A percentile compares a stretch with the other conserved stretches of the same genome.
Evolutionary conservation across 2,113 vertebrate genomes (phyloP).

Genomic region (Esox niger): DNA sequence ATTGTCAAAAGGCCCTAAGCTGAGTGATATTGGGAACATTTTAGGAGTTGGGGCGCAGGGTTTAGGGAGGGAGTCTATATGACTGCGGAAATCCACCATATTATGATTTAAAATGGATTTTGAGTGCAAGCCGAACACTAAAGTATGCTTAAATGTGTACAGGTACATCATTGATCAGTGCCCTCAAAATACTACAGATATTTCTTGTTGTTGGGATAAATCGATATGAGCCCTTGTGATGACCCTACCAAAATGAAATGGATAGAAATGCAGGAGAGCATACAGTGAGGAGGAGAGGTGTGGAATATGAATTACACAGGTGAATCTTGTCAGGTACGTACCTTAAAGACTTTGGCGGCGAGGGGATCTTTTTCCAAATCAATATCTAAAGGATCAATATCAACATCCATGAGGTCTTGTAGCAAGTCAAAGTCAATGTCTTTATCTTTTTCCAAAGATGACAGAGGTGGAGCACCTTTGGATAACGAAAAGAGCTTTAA

Average conservation of each 20-base stretch:
- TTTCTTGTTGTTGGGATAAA: not conserved
- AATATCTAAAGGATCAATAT: constrained; percentile 99
- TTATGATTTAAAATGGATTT: not conserved
- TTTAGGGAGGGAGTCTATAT: not conserved
- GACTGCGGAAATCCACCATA: too few species aligned
- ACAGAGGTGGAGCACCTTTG: constrained; percentile 92
- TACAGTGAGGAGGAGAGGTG: not conserved
- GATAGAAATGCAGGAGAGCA: not conserved
- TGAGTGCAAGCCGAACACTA: not conserved
- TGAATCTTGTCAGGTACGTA: constrained; percentile 62
- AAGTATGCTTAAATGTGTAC: not conserved
- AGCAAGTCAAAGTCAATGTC: constrained; percentile 99
- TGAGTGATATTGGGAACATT: not conserved
- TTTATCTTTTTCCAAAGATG: constrained; percentile 99
- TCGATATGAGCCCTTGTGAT: not conserved
- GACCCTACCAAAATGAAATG: not conserved
- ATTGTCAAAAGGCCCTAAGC: not conserved
- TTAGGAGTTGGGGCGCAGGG: not conserved
- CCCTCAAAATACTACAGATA: not conserved
- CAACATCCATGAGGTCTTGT: constrained; percentile 99
- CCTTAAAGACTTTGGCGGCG: constrained; percentile 99
- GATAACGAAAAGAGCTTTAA: constrained; percentile 77
- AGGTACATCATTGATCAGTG: not conserved
- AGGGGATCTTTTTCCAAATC: constrained; percentile 99
- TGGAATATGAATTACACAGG: not conserved